Evolutionary conservation across 2,888 invertebrate genomes (phyloP), one percentile per base, ranked within the genome.

Genomic region (Clistopyga incitator): DNA sequence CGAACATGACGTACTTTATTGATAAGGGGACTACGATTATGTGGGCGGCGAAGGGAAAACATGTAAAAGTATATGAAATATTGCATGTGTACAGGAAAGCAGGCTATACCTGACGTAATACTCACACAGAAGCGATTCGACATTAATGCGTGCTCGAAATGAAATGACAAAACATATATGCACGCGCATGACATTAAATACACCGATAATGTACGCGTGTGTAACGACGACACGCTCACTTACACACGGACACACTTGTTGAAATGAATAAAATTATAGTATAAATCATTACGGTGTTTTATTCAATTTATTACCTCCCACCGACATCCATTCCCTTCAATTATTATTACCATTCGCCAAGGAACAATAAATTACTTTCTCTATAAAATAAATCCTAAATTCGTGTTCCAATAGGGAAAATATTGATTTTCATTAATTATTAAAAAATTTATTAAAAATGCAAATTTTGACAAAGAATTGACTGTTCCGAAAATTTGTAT

Each of bases 51-150:
- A 85, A 85, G 82, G 81, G 84, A 84, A 85, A 80, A 83, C 84
- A 90, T 90, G 90, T 90, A 61, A 81, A 52, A 76, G 59, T 59
- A 45, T 68, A 52, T 65, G 70, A 59, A 74, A 78, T 34, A 75
- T 84, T 75, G 78, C 42, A 34, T 52, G 83, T 77, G 76, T 47
- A 61, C 29, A 42, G 67, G 50, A 76, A 67, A 18, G 45, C 76
- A 68, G 72, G 79, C 71, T 54, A 80, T 72, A 79, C 80, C 79
- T 83, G 83, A 77, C 76, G 83, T 80, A 77, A 80, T 83, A 80
- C 83, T 83, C 83, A 77, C 76, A 61, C 50, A 25, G 25, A 77
- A 83, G 64, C 83, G 83, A 79, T 83, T 83, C 83, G 80, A 83
- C 76, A 59, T 72, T 20, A 20, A 75, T 50, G 52, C 74, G 74